Base-by-base conservation (phyloP, 2,113 vertebrate genomes). In the Shinisaurus crocodilurus region DNA sequence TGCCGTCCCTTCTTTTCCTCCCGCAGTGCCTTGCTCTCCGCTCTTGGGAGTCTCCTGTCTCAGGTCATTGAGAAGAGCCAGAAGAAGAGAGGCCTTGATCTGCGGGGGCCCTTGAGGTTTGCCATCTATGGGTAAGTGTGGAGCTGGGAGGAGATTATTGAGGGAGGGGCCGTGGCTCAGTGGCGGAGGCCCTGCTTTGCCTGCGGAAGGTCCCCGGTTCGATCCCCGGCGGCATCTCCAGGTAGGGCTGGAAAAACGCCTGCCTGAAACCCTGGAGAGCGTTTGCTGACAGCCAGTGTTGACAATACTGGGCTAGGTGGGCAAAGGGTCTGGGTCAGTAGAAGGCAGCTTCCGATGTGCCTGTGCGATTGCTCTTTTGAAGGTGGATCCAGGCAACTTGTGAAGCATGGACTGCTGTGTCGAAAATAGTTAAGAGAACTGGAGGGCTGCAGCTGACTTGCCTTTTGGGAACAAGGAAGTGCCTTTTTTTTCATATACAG, bases 21-120 rank as follows among this genome's bases (percentile, higher is more conserved):
- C 97, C 94, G 54, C 96, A 99, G 98, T 96, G 98, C 96, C 34
- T 91, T 98, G 92, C 97, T 99, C 45, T 98, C 98, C 74, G 98
- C 98, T 45, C 94, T 98, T 84, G 98, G 98, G 84, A 99, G 98
- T 95, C 89, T 99, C 76, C 95, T 99, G 88, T 97, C 98, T 70
- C 98, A 98, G 94, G 60, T 92, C 82, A 93, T 98, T 90, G 97
- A 98, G 92, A 97, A 96, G 75, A 97, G 95, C 94, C 96, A 92
- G 91, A 98, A 96, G 87, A 94, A 91, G 82, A 96, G 93, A 93
- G 95, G 92, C 70, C 91, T 98, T 4, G 97, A 98, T 67, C 23
- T 95, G 84, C 88, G 93, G 5, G 98, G 97, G 88, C 97, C 97
- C 37, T 43, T 97, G 88, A 97, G 98, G 70, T 99, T 98, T 69